phyloP scores from a whole-genome alignment of 1,140 invertebrate species.

The Microplitis mediator region DNA sequence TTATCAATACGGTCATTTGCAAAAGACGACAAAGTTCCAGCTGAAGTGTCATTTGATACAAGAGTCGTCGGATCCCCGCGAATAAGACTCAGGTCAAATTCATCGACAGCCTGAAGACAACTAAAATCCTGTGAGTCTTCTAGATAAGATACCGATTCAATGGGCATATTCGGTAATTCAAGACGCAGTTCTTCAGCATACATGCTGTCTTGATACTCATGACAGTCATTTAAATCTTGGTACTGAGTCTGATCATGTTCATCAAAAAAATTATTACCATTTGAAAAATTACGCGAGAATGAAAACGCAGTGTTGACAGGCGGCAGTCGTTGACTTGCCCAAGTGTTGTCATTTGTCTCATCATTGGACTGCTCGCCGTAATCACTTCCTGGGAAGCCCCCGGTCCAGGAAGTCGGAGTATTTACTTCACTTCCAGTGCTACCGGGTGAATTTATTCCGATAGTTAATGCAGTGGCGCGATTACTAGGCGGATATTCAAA shows the following conservation, averaged over 20 bases:
- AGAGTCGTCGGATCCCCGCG: conserved; percentile 54
- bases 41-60: conserved; percentile 23
- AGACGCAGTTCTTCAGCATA: conserved; percentile 18
- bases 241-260: conserved; percentile 32
- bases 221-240: conserved; percentile 26
- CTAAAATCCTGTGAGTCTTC: conserved; percentile 27
- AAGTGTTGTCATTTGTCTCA: conserved; percentile 19
- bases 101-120: conserved; percentile 43
- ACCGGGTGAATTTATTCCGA: conserved; percentile 35
- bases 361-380: conserved; percentile 43
- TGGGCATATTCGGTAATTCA: not conserved
- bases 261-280: conserved; percentile 8
- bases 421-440: conserved; percentile 44
- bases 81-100: conserved; percentile 58
- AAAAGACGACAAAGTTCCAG: conserved; percentile 32
- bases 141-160: conserved; percentile 25
- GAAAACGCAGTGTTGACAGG: conserved; percentile 54
- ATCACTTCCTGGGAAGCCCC: conserved; percentile 30
- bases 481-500: conserved; percentile 45
- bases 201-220: conserved; percentile 37
- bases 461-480: conserved; percentile 18
- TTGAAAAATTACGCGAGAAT: conserved; percentile 48
- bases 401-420: conserved; percentile 46
- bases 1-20: conserved; percentile 39
- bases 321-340: conserved; percentile 41